Conservation (phyloP, 1,140 invertebrate species). For the Pogonus chalceus region DNA sequence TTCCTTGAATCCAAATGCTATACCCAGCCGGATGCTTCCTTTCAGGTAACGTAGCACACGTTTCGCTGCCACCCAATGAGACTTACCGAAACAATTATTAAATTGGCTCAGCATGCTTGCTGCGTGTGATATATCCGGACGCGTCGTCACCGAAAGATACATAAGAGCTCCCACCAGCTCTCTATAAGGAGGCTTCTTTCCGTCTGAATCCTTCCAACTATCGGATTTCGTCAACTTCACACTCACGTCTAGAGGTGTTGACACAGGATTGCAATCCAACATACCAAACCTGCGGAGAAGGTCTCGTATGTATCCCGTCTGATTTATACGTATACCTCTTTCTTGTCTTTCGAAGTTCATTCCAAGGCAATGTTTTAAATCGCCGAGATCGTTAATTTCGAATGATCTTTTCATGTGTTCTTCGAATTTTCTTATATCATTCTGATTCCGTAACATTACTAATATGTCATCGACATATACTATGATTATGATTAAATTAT, state of each 20-base stretch:
- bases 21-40: too few species aligned
- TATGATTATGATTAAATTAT: slow-evolving; percentile 18
- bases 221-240: not conserved
- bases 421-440: not conserved
- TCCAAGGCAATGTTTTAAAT: slow-evolving; percentile 14
- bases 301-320: slow-evolving; percentile 13
- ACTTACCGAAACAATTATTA: slow-evolving; percentile 26
- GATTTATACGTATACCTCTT: slow-evolving; percentile 1
- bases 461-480: slow-evolving; percentile 28
- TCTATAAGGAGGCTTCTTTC: slow-evolving; percentile 20
- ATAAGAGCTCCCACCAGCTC: slow-evolving; percentile 31
- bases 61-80: slow-evolving; percentile 36
- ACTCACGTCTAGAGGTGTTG: slow-evolving; percentile 9
- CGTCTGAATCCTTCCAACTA: not conserved
- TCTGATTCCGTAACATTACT: slow-evolving; percentile 16
- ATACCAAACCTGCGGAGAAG: slow-evolving; percentile 18
- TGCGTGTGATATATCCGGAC: slow-evolving; percentile 38
- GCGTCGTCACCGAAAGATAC: slow-evolving; percentile 33
- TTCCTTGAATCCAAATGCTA: too few species aligned
- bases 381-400: slow-evolving; percentile 17
- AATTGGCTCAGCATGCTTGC: slow-evolving; percentile 38
- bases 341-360: slow-evolving; percentile 12
- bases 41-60: slow-evolving; percentile 33
- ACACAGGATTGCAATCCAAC: slow-evolving; percentile 18
- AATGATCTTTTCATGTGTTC: slow-evolving; percentile 7